phyloP scores from a whole-genome alignment of 2,888 invertebrate genomes.

The Eupithecia subumbrata region DNA sequence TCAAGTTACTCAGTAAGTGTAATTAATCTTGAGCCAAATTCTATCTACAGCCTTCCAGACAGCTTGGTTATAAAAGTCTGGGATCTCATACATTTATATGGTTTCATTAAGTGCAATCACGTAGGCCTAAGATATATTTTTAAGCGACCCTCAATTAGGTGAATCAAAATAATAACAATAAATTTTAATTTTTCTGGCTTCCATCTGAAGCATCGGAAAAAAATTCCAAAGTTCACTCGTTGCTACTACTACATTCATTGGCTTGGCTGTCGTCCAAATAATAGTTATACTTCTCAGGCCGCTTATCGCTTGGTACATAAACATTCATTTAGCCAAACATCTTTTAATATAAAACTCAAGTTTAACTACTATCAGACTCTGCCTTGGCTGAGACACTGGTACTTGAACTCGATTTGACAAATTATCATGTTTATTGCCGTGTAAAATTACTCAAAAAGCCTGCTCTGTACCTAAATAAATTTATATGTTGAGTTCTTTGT shows the following conservation, averaged over 20 bases:
- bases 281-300: conserved; percentile 28
- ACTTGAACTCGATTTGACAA: neutral
- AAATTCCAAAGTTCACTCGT: conserved; percentile 20
- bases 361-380: neutral
- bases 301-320: conserved; percentile 34
- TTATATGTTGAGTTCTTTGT: conserved; percentile 9
- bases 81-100: neutral
- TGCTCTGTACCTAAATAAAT: neutral
- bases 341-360: neutral
- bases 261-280: conserved; percentile 40
- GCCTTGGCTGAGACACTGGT: neutral
- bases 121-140: neutral
- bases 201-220: conserved; percentile 1
- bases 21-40: neutral
- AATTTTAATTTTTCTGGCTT: no score
- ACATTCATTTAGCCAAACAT: conserved; percentile 18
- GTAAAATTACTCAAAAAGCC: neutral
- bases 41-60: neutral
- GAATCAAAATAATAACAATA: neutral
- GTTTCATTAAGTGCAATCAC: neutral
- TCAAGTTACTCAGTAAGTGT: neutral
- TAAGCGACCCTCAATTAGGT: neutral
- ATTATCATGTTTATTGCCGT: neutral
- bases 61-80: neutral
- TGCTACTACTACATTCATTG: conserved; percentile 28